phyloP scores from a whole-genome alignment of 1,140 invertebrate species.

The Schlechtendalia chinensis region DNA sequence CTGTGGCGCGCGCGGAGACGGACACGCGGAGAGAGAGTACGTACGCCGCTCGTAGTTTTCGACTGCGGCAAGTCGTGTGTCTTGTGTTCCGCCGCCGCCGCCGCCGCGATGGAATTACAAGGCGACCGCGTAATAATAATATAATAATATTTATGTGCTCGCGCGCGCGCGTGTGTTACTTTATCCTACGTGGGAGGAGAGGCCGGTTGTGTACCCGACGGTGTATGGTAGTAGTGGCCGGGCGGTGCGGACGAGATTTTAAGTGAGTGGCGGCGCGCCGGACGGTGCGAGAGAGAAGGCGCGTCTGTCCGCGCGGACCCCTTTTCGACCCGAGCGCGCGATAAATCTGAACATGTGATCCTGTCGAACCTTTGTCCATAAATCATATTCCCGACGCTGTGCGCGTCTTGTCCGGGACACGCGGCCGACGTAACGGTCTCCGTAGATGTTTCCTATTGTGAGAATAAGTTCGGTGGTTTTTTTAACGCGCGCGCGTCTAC shows the following conservation, averaged over 20 bases:
- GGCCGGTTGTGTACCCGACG: not conserved
- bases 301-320: not conserved
- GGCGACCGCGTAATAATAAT: constrained; percentile 28
- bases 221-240: constrained; percentile 17
- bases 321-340: constrained; percentile 42
- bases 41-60: too few relatives aligned
- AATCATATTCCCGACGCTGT: not conserved
- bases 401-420: constrained; percentile 1
- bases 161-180: not conserved
- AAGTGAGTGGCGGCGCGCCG: not conserved
- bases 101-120: constrained; percentile 20
- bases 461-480: too few relatives aligned
- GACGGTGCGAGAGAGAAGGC: not conserved
- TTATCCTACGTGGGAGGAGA: constrained; percentile 36
- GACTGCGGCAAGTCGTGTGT: not conserved
- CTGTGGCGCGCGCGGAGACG: constrained; percentile 8
- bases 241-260: too few relatives aligned
- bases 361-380: constrained; percentile 48
- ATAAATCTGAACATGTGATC: constrained; percentile 50
- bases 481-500: too few relatives aligned
- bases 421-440: too few relatives aligned
- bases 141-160: not conserved
- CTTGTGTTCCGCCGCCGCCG: constrained; percentile 12
- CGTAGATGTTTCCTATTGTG: too few relatives aligned
- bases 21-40: constrained; percentile 27